Evolutionary conservation across 2,797 vertebrate species (phyloP).

Genomic region (Lophius americanus): DNA sequence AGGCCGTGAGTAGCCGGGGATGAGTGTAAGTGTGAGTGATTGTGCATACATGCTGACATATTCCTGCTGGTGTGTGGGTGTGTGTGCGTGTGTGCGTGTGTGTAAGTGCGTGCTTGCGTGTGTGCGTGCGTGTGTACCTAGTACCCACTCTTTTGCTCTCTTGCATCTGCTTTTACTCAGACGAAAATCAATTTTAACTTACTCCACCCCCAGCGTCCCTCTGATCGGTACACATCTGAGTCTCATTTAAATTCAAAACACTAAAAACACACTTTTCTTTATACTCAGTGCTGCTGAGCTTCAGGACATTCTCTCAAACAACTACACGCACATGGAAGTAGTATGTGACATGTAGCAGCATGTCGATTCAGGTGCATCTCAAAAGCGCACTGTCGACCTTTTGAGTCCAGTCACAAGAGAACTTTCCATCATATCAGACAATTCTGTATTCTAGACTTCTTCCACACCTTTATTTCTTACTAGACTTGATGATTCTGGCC

Average conservation of each 20-base stretch:
- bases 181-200: slow-evolving; percentile 70
- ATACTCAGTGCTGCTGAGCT: slow-evolving; percentile 50
- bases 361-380: not conserved
- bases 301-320: slow-evolving; percentile 35
- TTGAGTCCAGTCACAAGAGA: not conserved
- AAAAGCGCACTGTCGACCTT: not conserved
- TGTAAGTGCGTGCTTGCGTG: slow-evolving; percentile 24
- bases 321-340: slow-evolving; percentile 18
- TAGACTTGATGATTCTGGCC: slow-evolving; percentile 1
- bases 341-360: slow-evolving; percentile 2
- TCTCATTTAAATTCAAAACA: slow-evolving; percentile 72
- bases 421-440: slow-evolving; percentile 6
- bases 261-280: slow-evolving; percentile 66
- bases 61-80: slow-evolving; percentile 37
- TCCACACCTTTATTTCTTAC: slow-evolving; percentile 15
- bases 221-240: slow-evolving; percentile 45
- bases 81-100: slow-evolving; percentile 21
- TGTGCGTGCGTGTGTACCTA: not conserved
- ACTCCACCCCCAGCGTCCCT: slow-evolving; percentile 16
- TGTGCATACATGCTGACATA: slow-evolving; percentile 48
- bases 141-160: slow-evolving; percentile 29
- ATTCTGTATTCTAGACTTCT: not conserved
- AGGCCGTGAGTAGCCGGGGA: slow-evolving; percentile 49
- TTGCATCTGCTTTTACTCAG: slow-evolving; percentile 70
- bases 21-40: slow-evolving; percentile 54